A percentile compares a stretch with the other conserved stretches of the same genome.
phyloP scores from a whole-genome alignment of 1,140 invertebrate genomes.

The Diuraphis noxia region DNA sequence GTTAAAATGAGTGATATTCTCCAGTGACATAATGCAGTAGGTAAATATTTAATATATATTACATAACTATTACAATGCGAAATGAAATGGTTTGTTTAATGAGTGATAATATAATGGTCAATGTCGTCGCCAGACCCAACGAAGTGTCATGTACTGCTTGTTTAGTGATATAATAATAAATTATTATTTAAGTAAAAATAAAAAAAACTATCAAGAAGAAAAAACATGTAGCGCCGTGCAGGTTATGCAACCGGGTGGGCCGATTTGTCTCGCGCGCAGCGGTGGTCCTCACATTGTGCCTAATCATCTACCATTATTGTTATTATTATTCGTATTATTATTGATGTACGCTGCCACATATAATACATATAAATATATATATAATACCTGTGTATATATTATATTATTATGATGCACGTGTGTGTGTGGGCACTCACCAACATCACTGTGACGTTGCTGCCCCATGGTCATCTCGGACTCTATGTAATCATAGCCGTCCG shows the following conservation, averaged over 20 bases:
- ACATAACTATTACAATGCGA: neutral
- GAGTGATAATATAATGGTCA: neutral
- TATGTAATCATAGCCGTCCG: constrained; percentile 15
- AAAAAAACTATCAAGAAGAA: neutral
- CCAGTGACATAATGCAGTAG: neutral
- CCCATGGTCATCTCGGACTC: constrained; percentile 10
- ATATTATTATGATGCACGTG: neutral
- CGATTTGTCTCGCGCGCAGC: constrained; percentile 50
- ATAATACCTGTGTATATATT: neutral
- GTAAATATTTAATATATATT: no score
- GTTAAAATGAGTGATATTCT: neutral
- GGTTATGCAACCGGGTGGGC: constrained; percentile 52
- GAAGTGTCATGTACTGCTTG: neutral
- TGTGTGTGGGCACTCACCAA: neutral
- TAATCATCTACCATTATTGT: constrained; percentile 50
- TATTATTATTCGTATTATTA: constrained; percentile 38
- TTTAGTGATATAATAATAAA: neutral
- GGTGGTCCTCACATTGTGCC: constrained; percentile 47
- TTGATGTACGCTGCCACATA: neutral
- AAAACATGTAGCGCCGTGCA: constrained; percentile 42
- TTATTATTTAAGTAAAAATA: neutral
- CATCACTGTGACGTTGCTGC: neutral
- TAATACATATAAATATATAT: neutral
- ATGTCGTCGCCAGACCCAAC: neutral
- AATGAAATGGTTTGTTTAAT: neutral